These are phyloP conservation scores for Phrynocephalus versicolor DNA, from an alignment of 2,113 vertebrate species.

Conservation along the genomic window DNA sequence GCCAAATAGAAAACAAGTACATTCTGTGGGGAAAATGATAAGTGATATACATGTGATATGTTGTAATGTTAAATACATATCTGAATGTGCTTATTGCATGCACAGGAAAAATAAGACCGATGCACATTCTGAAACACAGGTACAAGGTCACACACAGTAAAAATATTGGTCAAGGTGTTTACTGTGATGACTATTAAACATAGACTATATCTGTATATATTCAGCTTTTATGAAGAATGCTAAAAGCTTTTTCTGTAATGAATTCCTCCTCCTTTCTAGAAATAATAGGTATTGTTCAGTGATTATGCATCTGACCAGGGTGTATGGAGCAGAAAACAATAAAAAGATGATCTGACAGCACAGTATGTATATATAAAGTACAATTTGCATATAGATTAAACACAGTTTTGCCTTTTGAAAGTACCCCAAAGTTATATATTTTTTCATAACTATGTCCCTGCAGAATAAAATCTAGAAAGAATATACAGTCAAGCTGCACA, in stretches of 20 bases:
- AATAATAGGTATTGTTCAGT: constrained; percentile 15
- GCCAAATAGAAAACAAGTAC: no score
- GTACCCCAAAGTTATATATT: constrained; percentile 23
- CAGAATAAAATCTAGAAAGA: constrained; percentile 33
- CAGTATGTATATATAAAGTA: constrained; percentile 10
- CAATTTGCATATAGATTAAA: constrained; percentile 68
- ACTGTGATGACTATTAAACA: not conserved
- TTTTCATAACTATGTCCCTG: constrained; percentile 30
- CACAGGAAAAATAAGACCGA: not conserved
- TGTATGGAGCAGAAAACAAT: constrained; percentile 33
- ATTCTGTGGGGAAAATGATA: no score
- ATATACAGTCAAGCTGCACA: constrained; percentile 34
- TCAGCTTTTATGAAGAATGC: not conserved
- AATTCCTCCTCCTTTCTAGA: not conserved
- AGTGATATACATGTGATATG: no score
- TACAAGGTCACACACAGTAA: no score
- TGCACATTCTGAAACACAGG: not conserved
- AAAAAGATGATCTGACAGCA: not conserved
- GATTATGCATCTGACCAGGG: constrained; percentile 4
- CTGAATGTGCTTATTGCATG: not conserved
- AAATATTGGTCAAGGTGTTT: constrained; percentile 9
- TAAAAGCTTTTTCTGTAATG: not conserved
- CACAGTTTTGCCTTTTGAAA: constrained; percentile 49
- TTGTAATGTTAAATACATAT: not conserved
- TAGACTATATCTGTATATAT: not conserved